A percentile compares a stretch with the other conserved stretches of the same genome.
These are phyloP conservation scores for Ophioderma brevispina DNA, from an alignment of 35 echinoderm and acorn worm genomes.

Conservation along the genomic window DNA sequence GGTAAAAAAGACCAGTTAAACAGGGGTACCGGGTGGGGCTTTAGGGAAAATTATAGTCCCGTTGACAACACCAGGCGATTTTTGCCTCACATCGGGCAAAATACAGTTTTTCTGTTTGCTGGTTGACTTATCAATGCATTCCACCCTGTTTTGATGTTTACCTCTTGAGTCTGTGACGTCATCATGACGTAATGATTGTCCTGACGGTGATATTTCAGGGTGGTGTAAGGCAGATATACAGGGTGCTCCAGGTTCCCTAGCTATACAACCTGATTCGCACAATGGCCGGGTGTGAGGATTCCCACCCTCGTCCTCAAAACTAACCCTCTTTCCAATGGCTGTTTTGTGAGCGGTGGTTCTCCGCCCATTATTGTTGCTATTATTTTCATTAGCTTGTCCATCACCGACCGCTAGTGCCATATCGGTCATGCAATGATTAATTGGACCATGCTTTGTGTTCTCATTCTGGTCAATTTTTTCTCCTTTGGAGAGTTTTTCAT, in stretches of 20 bases:
- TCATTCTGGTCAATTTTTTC: neutral
- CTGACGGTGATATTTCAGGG: neutral
- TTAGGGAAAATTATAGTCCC: slow-evolving; percentile 52
- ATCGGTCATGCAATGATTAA: neutral
- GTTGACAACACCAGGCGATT: neutral
- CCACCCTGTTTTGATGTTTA: neutral
- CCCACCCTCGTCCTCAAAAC: neutral
- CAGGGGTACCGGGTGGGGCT: slow-evolving; percentile 48
- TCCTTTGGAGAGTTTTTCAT: neutral
- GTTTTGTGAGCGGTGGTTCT: neutral
- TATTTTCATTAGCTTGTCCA: slow-evolving; percentile 24
- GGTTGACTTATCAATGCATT: neutral
- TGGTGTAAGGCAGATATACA: neutral
- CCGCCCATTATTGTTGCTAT: slow-evolving; percentile 35
- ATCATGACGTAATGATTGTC: slow-evolving; percentile 6
- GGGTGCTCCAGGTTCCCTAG: neutral
- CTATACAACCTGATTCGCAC: neutral
- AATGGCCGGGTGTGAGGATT: neutral
- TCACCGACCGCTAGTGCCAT: neutral
- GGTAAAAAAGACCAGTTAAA: slow-evolving; percentile 1
- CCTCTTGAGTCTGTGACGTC: neutral
- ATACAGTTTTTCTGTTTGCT: slow-evolving; percentile 4
- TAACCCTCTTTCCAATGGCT: neutral
- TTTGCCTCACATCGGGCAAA: neutral
- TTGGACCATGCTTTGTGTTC: neutral